Evolutionary conservation across 2,113 vertebrate species (phyloP), one percentile per base, ranked within the genome.

Genomic region (Siphamia tubifer): DNA sequence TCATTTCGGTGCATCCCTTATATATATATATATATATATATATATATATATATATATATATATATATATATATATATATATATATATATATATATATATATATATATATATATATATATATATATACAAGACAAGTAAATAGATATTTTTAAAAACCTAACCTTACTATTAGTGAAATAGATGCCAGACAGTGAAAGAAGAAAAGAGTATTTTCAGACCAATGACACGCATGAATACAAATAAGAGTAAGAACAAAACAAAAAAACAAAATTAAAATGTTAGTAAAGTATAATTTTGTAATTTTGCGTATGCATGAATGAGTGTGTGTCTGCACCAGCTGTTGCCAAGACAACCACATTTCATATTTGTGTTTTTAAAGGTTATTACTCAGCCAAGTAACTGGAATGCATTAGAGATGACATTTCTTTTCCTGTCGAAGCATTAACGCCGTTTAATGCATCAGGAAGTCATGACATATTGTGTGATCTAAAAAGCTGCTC

Each of bases 401-500:
- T 7, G 9, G 4, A 49, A 36, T 36, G 17, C 44, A 68, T 69
- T 67, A 34, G 35, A 44, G 1, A 35, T 32, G 47, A 40, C 47
- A 68, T 68, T 60, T 4, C 63, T 84, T 74, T 53, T 12, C 21
- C 44, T 35, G 48, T 66, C 71, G 62, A 52, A 62, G 45, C 45
- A 31, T 23, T 65, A 24, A 70, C 44, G 56, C 31, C 44, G 44
- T 70, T 78, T 74, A 77, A 75, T 84, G 71, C 48, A 51, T 56
- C 21, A 6, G 30, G 25, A 40, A 61, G 36, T 65, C 63, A 32
- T 31, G 60, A 74, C 54, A 48, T 68, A 43, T 25, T 42, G 27
- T 30, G 42, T 19, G 19, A 56, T 65, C 49, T 49, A 30, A 40
- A 65, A 78, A 56, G 68, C 60, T 58, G 28, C 48, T 57, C 42